Conservation (phyloP, 2,888 invertebrate species). For the Geotrupes spiniger region DNA sequence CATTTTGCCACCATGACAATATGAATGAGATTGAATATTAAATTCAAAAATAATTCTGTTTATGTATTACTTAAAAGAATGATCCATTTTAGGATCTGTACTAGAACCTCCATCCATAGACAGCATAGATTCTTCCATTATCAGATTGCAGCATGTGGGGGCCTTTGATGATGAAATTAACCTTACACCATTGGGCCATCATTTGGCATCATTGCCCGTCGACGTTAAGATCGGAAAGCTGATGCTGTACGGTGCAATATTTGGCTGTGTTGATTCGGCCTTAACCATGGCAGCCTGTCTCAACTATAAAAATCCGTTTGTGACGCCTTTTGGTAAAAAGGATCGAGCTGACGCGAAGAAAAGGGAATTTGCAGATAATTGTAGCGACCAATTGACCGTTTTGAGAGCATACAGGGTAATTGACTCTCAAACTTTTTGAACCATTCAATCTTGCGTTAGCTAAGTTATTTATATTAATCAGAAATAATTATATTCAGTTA, state of each 20-base stretch:
- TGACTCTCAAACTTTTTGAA: too few species aligned
- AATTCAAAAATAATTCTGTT: too few species aligned
- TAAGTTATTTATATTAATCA: too few species aligned
- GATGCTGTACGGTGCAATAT: slow-evolving; percentile 87
- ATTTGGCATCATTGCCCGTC: slow-evolving; percentile 84
- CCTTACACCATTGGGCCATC: slow-evolving; percentile 82
- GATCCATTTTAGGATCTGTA: slow-evolving; percentile 57
- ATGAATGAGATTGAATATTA: too few species aligned
- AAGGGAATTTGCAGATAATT: slow-evolving; percentile 71
- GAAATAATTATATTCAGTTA: too few species aligned
- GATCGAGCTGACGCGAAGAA: slow-evolving; percentile 70
- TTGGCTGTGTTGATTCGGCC: slow-evolving; percentile 89
- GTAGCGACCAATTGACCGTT: slow-evolving; percentile 87
- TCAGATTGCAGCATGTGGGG: slow-evolving; percentile 71
- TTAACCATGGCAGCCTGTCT: slow-evolving; percentile 85
- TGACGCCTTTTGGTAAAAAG: slow-evolving; percentile 70
- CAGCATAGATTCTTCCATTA: slow-evolving; percentile 67
- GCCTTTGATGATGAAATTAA: slow-evolving; percentile 73
- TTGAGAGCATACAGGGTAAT: slow-evolving; percentile 79
- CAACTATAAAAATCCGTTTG: slow-evolving; percentile 77
- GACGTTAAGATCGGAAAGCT: slow-evolving; percentile 91
- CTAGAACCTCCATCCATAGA: slow-evolving; percentile 71
- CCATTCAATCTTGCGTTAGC: too few species aligned
- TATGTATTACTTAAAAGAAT: not conserved
- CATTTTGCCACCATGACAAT: too few species aligned